Percentiles rank a stretch among this genome's conserved stretches.
Evolutionary conservation across 2,797 vertebrate genomes (phyloP).

Genomic region (Ara ararauna): DNA sequence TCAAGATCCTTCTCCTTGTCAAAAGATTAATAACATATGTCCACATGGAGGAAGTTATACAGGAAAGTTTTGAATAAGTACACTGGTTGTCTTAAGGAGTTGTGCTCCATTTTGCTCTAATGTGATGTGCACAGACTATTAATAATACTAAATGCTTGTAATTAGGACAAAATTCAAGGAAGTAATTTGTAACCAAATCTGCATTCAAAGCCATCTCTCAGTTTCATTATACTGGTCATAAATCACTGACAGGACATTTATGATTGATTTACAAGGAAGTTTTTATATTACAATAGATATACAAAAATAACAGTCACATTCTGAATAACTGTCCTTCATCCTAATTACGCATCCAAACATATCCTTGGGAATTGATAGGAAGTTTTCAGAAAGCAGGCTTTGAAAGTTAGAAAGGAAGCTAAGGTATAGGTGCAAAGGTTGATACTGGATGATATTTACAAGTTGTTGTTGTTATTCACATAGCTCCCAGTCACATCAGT

Average conservation of each 20-base stretch:
- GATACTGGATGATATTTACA: neutral
- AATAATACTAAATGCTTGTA: neutral
- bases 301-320: constrained; percentile 16
- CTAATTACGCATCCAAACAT: neutral
- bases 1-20: neutral
- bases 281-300: neutral
- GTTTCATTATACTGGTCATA: neutral
- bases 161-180: neutral
- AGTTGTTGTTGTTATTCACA: neutral
- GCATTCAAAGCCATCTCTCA: constrained; percentile 17
- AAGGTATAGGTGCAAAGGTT: neutral
- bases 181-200: constrained; percentile 12
- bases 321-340: constrained; percentile 25
- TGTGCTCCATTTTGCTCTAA: neutral
- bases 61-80: neutral
- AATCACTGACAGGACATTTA: constrained; percentile 21
- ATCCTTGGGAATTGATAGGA: neutral
- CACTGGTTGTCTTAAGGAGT: neutral
- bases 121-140: neutral
- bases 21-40: neutral
- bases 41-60: neutral
- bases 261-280: constrained; percentile 49
- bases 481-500: neutral
- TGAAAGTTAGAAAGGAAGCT: neutral
- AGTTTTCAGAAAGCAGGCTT: neutral